Evolutionary conservation across 2,888 invertebrate species (phyloP), one percentile per base, ranked within the genome.

Genomic region (Spilarctia lutea): DNA sequence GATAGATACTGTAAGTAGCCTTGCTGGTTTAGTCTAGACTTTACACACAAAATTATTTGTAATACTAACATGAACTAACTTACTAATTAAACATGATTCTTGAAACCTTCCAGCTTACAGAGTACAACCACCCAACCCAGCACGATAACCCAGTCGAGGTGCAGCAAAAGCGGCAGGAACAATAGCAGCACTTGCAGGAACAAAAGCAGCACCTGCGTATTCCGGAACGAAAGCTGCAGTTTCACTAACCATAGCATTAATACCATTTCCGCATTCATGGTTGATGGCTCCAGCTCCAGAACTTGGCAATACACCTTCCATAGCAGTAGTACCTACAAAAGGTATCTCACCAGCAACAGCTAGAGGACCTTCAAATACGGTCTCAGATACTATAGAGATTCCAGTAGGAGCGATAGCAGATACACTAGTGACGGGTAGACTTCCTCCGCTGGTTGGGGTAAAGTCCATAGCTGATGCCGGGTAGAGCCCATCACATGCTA

Each of bases 271-370:
- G 2, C 63, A 63, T 6, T 16, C 63, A 6, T 63, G 63, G 18
- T 60, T 60, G 13, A 60, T 60, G 30, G 30, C 63, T 30, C 63
- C 63, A 63, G 63, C 30, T 30, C 63, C 63, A 18, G 4, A 18
- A 8, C 63, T 63, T 18, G 63, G 63, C 16, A 63, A 30, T 30
- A 18, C 27, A 63, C 63, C 63, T 63, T 30, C 63, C 63, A 63
- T 30, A 20, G 84, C 78, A 4, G 88, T 87, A 30, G 76, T 80
- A 27, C 89, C 89, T 66, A 77, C 79, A 45, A 89, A 85, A 16
- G 81, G 84, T 77, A 89, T 80, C 76, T 89, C 86, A 20, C 88
- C 88, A 27, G 76, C 39, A 4, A 24, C 63, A 20, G 60, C 56
- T 24, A 76, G 83, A 1, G 63, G 63, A 30, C 63, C 63, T 16